Conservation (phyloP, 2,113 vertebrate species). For the Tylochromis polylepis region DNA sequence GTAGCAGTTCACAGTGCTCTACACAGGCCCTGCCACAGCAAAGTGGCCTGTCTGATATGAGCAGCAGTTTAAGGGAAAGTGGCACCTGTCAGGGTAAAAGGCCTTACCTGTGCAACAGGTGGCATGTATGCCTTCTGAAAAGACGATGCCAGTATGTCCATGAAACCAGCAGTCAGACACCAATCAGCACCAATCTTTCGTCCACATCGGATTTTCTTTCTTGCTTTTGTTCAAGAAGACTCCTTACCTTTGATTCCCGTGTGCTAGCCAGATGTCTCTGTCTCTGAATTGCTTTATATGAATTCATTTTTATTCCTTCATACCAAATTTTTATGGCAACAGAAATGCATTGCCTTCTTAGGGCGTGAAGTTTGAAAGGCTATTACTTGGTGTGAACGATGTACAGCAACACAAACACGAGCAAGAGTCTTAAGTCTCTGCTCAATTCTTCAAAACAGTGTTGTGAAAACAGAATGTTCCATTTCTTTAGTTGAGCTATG, state of each 20-base stretch:
- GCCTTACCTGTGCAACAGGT: neutral
- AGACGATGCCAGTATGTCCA: neutral
- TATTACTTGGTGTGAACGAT: neutral
- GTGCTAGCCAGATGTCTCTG: neutral
- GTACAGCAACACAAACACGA: neutral
- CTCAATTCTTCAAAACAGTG: neutral
- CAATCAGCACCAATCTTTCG: neutral
- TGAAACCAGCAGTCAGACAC: neutral
- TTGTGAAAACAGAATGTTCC: neutral
- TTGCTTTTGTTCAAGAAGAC: neutral
- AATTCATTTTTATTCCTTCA: neutral
- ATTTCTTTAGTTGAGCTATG: neutral
- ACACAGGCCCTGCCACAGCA: neutral
- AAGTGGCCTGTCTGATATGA: neutral
- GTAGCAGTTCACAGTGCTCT: neutral
- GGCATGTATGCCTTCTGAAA: neutral
- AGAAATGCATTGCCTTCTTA: neutral
- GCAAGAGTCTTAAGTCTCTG: neutral
- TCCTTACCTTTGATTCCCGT: neutral
- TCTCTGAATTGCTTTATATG: neutral
- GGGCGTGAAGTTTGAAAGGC: no score
- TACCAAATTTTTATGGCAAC: neutral
- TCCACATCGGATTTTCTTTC: neutral
- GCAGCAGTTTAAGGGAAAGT: neutral
- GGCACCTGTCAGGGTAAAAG: neutral